Conservation (phyloP, 2,888 invertebrate genomes). For the Bruchidius siliquastri region DNA sequence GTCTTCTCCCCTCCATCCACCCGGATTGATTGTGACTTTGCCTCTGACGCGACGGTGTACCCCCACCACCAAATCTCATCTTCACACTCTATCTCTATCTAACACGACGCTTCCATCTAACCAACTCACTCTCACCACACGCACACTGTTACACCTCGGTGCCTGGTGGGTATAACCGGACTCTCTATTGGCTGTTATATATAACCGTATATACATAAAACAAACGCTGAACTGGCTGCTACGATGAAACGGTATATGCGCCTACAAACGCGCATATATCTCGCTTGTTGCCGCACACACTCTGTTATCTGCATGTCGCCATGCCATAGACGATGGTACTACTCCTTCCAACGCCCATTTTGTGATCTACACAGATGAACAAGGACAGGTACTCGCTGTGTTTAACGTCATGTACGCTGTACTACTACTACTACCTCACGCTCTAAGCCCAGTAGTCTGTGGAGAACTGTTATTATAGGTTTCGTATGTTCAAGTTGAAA, state of each 20-base stretch:
- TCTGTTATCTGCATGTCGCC: slow-evolving; percentile 53
- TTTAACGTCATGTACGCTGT: slow-evolving; percentile 46
- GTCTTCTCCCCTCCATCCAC: not conserved
- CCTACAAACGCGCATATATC: slow-evolving; percentile 34
- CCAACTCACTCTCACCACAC: not conserved
- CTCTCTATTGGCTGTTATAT: slow-evolving; percentile 37
- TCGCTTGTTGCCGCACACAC: slow-evolving; percentile 48
- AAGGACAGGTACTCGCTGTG: slow-evolving; percentile 81
- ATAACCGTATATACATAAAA: not conserved
- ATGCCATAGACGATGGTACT: slow-evolving; percentile 51
- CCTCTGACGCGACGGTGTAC: not conserved
- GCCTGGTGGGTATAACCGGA: slow-evolving; percentile 46
- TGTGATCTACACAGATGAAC: slow-evolving; percentile 93
- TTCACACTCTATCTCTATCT: too few species aligned
- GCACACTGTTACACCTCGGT: slow-evolving; percentile 27
- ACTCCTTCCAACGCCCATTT: slow-evolving; percentile 83
- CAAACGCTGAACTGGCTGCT: slow-evolving; percentile 31
- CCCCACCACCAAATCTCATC: slow-evolving; percentile 8
- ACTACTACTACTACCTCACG: slow-evolving; percentile 24
- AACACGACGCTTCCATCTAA: not conserved
- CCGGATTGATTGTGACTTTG: not conserved
- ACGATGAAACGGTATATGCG: not conserved
- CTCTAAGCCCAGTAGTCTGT: not conserved
- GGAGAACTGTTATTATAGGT: not conserved
- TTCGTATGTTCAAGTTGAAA: not conserved